phyloP scores from a whole-genome alignment of 2,113 vertebrate genomes.

The Rhombomys opimus region DNA sequence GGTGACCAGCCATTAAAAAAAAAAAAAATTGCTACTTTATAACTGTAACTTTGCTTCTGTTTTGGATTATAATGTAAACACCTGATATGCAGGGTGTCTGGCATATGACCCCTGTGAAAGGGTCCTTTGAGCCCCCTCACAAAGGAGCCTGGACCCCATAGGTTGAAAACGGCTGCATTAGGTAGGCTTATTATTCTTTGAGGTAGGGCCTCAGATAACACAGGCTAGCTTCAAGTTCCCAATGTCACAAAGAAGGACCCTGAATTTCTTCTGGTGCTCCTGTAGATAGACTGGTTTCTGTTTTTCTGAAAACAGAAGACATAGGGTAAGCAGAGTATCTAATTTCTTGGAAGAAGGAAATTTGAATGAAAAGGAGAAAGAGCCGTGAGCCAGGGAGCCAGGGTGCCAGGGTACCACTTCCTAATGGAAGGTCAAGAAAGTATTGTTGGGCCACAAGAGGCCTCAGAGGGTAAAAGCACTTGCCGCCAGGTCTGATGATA shows the following conservation, averaged over 20 bases:
- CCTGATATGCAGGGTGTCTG: not conserved
- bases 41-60: not conserved
- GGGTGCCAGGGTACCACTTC: rapidly evolving
- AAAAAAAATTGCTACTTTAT: not conserved
- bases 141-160: not conserved
- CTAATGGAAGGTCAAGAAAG: not conserved
- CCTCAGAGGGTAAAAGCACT: not conserved
- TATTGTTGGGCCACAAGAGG: not conserved
- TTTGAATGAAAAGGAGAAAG: not conserved
- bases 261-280: not conserved
- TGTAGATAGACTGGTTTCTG: not conserved
- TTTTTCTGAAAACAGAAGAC: slow-evolving; percentile 47
- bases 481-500: not conserved
- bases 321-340: not conserved
- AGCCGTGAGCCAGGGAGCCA: not conserved
- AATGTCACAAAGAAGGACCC: not conserved
- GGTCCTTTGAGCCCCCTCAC: not conserved
- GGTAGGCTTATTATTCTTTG: not conserved
- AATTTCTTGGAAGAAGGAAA: slow-evolving; percentile 16
- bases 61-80: not conserved
- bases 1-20: not conserved
- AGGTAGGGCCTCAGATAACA: not conserved
- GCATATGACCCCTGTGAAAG: not conserved
- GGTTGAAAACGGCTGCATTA: not conserved
- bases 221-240: not conserved